phyloP scores from a whole-genome alignment of 2,888 invertebrate genomes.

The Drosophila anceps region DNA sequence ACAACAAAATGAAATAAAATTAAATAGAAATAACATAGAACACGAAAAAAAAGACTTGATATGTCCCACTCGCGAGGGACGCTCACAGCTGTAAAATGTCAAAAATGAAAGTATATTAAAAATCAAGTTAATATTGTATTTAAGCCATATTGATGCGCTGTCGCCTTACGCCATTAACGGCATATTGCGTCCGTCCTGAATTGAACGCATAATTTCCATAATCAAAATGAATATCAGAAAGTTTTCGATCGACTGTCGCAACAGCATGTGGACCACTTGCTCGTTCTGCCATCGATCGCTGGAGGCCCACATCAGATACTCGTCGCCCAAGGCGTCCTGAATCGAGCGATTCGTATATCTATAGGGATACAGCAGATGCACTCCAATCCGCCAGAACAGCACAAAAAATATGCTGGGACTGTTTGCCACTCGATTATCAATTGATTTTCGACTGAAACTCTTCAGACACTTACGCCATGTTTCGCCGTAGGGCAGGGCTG shows the following conservation, averaged over 20 bases:
- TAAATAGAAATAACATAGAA: not conserved
- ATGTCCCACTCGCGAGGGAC: constrained; percentile 35
- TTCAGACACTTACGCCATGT: constrained; percentile 23
- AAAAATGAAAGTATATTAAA: not conserved
- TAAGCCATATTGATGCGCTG: not conserved
- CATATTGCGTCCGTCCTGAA: not conserved
- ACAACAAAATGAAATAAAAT: constrained; percentile 11
- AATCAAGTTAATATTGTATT: not conserved
- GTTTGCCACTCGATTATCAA: not conserved
- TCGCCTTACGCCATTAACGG: not conserved
- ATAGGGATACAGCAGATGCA: constrained; percentile 42
- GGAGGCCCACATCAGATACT: constrained; percentile 33
- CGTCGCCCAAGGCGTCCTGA: constrained; percentile 37
- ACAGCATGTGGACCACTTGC: not conserved
- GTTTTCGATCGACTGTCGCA: constrained; percentile 9
- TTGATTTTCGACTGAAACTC: not conserved
- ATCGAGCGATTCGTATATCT: constrained; percentile 27
- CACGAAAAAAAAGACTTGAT: constrained; percentile 31
- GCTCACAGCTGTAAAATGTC: constrained; percentile 23
- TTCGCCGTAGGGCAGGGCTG: not conserved
- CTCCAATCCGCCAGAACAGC: constrained; percentile 44
- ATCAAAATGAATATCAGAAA: constrained; percentile 2
- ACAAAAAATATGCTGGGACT: constrained; percentile 15
- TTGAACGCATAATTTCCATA: constrained; percentile 1
- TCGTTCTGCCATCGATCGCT: constrained; percentile 7